Base-by-base conservation (phyloP, 2,797 vertebrate species). In the Gambusia yucatana region DNA sequence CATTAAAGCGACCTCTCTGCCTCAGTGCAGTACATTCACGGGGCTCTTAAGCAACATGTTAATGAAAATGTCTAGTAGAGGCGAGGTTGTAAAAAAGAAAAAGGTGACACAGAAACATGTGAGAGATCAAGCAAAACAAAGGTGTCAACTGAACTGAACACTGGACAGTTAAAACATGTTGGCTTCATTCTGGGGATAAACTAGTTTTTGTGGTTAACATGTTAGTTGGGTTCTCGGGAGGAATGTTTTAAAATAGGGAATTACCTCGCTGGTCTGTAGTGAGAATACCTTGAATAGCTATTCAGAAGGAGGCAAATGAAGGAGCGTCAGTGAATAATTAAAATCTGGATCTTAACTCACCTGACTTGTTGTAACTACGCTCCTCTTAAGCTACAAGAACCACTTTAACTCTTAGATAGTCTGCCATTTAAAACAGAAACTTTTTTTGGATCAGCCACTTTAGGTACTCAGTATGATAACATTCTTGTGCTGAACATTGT, bases 251-350 rank as follows among this genome's bases (percentile, higher is more conserved):
- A 93, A 95, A 79, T 85, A 77, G 84, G 59, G 82, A 70, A 93
- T 97, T 97, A 96, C 96, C 96, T 96, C 93, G 72, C 81, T 65
- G 95, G 90, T 83, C 94, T 96, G 96, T 96, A 94, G 94, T 95
- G 95, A 94, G 95, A 96, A 95, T 95, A 96, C 94, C 95, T 94
- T 94, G 95, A 95, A 94, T 94, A 95, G 94, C 95, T 97, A 95
- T 94, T 95, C 85, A 96, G 96, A 97, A 97, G 94, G 96, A 96
- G 96, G 97, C 97, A 98, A 96, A 98, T 87, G 95, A 96, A 96
- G 95, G 86, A 93, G 94, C 33, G 72, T 91, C 91, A 89, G 48
- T 87, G n/a, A 81, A 82, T 77, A 78, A 87, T 82, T 82, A 48
- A 72, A 55, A 82, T 77, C 17, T 88, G 63, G 0, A 13, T 75